phyloP scores from a whole-genome alignment of 2,888 invertebrate species.

The Crematogaster levior region DNA sequence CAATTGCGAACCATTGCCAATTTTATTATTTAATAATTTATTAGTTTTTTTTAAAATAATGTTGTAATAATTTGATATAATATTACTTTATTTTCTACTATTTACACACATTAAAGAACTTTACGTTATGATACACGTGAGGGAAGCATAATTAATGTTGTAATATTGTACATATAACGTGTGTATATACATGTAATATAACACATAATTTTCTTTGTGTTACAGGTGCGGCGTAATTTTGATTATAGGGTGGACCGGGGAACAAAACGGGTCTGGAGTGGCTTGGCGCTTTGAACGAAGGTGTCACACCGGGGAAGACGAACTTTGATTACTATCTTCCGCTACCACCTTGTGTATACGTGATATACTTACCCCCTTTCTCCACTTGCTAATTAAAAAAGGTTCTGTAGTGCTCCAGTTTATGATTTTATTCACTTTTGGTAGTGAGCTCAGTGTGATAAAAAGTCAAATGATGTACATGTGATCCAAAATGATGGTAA shows the following conservation, averaged over 20 bases:
- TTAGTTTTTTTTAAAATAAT: background rate
- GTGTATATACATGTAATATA: too few species aligned
- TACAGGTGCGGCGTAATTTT: slow-evolving; percentile 85
- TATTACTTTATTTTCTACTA: too few species aligned
- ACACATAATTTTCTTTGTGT: slow-evolving; percentile 65
- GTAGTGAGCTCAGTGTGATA: slow-evolving; percentile 82
- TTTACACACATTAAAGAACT: background rate
- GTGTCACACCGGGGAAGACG: slow-evolving; percentile 78
- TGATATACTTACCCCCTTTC: slow-evolving; percentile 61
- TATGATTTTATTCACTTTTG: slow-evolving; percentile 69
- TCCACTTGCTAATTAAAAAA: slow-evolving; percentile 72
- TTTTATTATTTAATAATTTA: slow-evolving; percentile 21
- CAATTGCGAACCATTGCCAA: background rate
- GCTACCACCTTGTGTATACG: slow-evolving; percentile 66
- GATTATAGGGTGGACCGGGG: slow-evolving; percentile 84
- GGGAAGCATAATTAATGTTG: background rate
- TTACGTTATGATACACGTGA: background rate
- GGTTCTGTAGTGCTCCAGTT: slow-evolving; percentile 82
- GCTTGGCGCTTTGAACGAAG: slow-evolving; percentile 82
- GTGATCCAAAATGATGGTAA: slow-evolving; percentile 71
- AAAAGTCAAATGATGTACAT: slow-evolving; percentile 64
- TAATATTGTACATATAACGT: background rate
- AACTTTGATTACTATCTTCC: slow-evolving; percentile 80
- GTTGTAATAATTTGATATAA: background rate
- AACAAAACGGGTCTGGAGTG: slow-evolving; percentile 81